Evolutionary conservation across 1,140 invertebrate species (phyloP).

Genomic region (Lordiphosa mommai): DNA sequence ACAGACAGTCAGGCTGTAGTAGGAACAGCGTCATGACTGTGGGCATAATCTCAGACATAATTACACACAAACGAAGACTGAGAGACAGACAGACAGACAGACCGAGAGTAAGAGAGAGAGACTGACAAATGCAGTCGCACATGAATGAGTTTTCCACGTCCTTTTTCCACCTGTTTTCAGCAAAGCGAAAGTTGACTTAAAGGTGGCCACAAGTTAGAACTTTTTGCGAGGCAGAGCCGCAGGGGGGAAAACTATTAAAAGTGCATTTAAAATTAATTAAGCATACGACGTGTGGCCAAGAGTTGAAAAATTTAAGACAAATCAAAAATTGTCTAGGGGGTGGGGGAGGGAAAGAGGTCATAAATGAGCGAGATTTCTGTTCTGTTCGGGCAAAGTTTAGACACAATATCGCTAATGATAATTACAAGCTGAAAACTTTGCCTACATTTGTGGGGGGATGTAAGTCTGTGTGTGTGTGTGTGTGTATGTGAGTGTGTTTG

Average conservation of each 20-base stretch:
- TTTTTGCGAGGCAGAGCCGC: slow-evolving; percentile 8
- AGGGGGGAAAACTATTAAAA: slow-evolving; percentile 58
- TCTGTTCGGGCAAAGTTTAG: slow-evolving; percentile 47
- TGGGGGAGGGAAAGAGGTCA: slow-evolving; percentile 3
- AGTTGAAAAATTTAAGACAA: slow-evolving; percentile 6
- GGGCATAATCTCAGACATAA: slow-evolving; percentile 77
- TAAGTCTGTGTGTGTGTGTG: slow-evolving; percentile 18
- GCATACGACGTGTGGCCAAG: slow-evolving; percentile 51
- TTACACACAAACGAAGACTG: slow-evolving; percentile 50
- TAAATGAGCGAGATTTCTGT: slow-evolving; percentile 22
- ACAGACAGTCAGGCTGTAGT: slow-evolving; percentile 30
- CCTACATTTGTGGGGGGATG: slow-evolving; percentile 36
- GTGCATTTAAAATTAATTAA: slow-evolving; percentile 78
- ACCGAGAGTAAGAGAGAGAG: not conserved
- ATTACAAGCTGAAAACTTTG: slow-evolving; percentile 74
- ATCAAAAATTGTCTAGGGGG: slow-evolving; percentile 10
- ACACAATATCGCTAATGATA: slow-evolving; percentile 78
- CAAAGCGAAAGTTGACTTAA: slow-evolving; percentile 57
- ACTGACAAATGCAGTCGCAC: slow-evolving; percentile 69
- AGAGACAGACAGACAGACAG: slow-evolving; percentile 5
- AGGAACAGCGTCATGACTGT: slow-evolving; percentile 44
- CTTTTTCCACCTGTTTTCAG: slow-evolving; percentile 11
- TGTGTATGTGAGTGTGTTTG: slow-evolving; percentile 19
- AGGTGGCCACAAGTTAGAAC: slow-evolving; percentile 19
- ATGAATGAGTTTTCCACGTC: slow-evolving; percentile 40